Evolutionary conservation across 2,888 invertebrate genomes (phyloP).

Genomic region (Apamea anceps): DNA sequence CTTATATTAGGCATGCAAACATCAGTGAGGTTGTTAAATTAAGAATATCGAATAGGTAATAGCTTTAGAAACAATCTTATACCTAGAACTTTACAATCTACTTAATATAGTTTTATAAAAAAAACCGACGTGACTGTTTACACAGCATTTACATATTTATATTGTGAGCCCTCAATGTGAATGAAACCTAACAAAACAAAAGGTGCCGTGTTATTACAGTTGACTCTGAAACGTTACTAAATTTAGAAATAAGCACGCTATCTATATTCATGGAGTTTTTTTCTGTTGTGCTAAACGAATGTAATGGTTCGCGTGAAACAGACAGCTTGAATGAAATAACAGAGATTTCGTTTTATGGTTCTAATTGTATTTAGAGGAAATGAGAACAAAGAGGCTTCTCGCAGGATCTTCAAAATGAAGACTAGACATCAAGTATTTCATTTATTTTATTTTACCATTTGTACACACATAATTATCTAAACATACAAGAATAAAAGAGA

Average conservation of each 20-base stretch:
- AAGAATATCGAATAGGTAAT: too few relatives aligned
- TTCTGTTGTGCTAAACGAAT: background rate
- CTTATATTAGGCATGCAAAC: too few relatives aligned
- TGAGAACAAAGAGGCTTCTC: background rate
- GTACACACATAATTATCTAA: too few relatives aligned
- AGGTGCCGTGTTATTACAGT: conserved; percentile 53
- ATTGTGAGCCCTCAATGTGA: conserved; percentile 63
- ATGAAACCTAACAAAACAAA: conserved; percentile 55
- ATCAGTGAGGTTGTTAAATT: too few relatives aligned
- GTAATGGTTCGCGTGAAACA: background rate
- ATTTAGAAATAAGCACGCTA: conserved; percentile 45
- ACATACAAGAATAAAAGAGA: too few relatives aligned
- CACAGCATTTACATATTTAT: conserved; percentile 66
- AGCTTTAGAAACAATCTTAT: too few relatives aligned
- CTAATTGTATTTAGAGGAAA: background rate
- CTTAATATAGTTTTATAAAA: too few relatives aligned
- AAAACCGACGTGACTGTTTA: conserved; percentile 58
- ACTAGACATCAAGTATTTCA: background rate
- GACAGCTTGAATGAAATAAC: background rate
- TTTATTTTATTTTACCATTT: background rate
- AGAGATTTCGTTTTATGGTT: background rate
- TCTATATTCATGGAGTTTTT: conserved; percentile 24
- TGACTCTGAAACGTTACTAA: conserved; percentile 47
- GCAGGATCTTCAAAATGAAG: background rate
- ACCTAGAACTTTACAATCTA: too few relatives aligned